Conservation (phyloP, 2,888 invertebrate genomes). For the Yponomeuta sedellus region DNA sequence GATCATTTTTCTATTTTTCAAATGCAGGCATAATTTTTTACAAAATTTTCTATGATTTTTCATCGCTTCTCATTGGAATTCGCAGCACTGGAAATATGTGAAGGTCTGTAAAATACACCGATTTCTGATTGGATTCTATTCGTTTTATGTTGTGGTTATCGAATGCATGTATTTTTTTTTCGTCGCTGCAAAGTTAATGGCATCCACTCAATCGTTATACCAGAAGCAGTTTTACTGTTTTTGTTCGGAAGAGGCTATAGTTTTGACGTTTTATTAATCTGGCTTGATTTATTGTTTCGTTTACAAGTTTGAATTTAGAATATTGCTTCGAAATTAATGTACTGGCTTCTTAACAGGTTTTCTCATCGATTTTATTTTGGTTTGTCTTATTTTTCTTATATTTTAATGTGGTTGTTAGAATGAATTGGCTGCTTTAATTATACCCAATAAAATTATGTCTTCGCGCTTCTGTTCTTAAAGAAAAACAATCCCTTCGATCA, state of each 20-base stretch:
- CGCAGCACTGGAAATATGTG: slow-evolving; percentile 88
- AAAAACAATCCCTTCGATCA: too few relatives aligned
- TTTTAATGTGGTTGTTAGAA: neutral
- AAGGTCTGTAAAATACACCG: slow-evolving; percentile 80
- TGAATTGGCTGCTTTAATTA: neutral
- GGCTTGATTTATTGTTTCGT: slow-evolving; percentile 1
- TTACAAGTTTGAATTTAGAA: slow-evolving; percentile 18
- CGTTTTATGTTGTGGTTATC: slow-evolving; percentile 19
- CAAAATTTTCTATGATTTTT: slow-evolving; percentile 6
- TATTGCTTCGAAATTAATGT: slow-evolving; percentile 26
- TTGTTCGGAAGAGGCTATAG: neutral
- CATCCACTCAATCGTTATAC: neutral
- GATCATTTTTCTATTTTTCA: neutral
- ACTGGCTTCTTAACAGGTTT: neutral
- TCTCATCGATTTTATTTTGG: neutral
- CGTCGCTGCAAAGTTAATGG: neutral
- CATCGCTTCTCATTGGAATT: slow-evolving; percentile 54
- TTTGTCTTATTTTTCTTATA: neutral
- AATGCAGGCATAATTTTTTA: neutral
- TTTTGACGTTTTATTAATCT: neutral
- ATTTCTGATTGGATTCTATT: slow-evolving; percentile 23
- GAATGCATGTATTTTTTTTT: slow-evolving; percentile 7
- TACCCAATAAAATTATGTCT: too few relatives aligned
- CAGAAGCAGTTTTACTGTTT: neutral
- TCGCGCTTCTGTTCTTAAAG: too few relatives aligned